These are phyloP conservation scores for Ectropis grisescens DNA, from an alignment of 1,140 invertebrate genomes.

Conservation along the genomic window DNA sequence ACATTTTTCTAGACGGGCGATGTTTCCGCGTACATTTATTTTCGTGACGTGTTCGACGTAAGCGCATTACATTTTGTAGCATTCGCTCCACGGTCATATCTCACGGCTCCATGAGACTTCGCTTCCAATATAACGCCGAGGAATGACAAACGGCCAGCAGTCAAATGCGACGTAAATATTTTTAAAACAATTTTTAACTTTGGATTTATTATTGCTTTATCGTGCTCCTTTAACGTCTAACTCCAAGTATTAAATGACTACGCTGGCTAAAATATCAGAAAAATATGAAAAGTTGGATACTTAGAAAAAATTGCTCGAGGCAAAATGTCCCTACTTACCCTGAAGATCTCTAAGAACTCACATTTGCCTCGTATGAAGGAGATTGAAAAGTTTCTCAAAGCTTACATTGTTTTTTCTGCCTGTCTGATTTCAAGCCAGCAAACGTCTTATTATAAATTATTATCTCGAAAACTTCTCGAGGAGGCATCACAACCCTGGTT, in stretches of 20 bases:
- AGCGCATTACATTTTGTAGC: constrained; percentile 42
- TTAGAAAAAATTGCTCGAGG: not conserved
- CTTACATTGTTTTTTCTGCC: constrained; percentile 32
- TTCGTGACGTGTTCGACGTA: constrained; percentile 39
- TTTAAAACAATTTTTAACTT: constrained; percentile 14
- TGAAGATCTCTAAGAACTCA: constrained; percentile 14
- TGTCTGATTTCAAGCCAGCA: constrained; percentile 25
- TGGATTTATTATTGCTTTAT: no score
- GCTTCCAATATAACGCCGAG: constrained; percentile 41
- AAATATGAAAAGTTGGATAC: no score
- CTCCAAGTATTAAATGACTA: no score
- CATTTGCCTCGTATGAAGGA: constrained; percentile 15
- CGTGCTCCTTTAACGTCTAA: no score
- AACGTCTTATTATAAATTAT: constrained; percentile 32
- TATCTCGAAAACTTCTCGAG: constrained; percentile 30
- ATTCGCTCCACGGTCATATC: constrained; percentile 38
- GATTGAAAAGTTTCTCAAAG: constrained; percentile 26
- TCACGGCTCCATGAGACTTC: constrained; percentile 36
- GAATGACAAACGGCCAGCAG: constrained; percentile 40
- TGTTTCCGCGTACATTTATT: constrained; percentile 43
- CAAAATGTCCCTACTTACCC: constrained; percentile 12
- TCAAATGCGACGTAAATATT: constrained; percentile 41
- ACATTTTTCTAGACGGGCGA: constrained; percentile 21
- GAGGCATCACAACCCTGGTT: constrained; percentile 32
- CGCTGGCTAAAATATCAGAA: no score